Evolutionary conservation across 2,797 vertebrate genomes (phyloP).

Genomic region (Rousettus madagascariensis): DNA sequence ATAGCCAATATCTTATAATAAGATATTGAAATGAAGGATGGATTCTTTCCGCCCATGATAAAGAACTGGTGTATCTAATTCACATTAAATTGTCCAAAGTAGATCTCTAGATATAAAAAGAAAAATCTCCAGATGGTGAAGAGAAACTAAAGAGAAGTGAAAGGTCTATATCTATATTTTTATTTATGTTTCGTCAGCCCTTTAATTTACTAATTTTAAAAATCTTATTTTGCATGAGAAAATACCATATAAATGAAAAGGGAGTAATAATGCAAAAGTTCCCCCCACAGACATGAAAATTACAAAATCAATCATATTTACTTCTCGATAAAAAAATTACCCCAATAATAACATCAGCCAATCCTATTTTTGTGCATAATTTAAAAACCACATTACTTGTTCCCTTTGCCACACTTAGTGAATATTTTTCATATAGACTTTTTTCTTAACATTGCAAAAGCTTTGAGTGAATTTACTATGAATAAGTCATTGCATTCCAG

Average conservation of each 20-base stretch:
- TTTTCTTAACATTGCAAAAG: background rate
- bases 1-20: background rate
- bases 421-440: background rate
- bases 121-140: background rate
- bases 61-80: background rate
- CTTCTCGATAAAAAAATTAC: background rate
- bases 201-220: background rate
- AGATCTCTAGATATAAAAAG: background rate
- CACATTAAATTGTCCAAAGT: background rate
- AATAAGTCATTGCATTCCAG: constrained; percentile 14
- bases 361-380: background rate
- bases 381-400: background rate
- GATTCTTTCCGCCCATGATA: background rate
- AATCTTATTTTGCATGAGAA: background rate
- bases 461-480: constrained; percentile 6
- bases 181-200: background rate
- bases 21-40: background rate
- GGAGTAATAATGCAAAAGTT: background rate
- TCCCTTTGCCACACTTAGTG: background rate
- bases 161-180: background rate
- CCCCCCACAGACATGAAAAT: background rate
- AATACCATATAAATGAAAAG: background rate
- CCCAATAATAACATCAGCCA: background rate
- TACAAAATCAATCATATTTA: background rate
- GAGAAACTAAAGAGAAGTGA: background rate